Conservation (phyloP, 1,140 invertebrate genomes). For the Lucilia cuprina region DNA sequence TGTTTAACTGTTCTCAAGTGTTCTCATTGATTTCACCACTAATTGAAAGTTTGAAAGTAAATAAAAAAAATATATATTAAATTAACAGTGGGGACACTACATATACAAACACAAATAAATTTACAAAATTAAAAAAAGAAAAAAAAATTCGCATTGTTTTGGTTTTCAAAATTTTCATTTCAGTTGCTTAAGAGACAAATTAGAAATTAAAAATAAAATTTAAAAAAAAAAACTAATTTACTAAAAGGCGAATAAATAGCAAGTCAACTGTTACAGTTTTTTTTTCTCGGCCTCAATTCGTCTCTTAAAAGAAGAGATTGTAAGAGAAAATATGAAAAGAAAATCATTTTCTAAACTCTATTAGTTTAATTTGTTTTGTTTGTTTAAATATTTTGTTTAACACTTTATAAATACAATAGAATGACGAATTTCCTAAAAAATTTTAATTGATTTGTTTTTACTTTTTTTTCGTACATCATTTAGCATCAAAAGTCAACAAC, state of each 20-base stretch:
- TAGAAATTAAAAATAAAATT: neutral
- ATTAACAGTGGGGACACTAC: neutral
- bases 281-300: neutral
- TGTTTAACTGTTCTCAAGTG: neutral
- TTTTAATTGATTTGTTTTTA: neutral
- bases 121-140: neutral
- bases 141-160: neutral
- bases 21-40: neutral
- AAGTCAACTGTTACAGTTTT: neutral
- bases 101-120: neutral
- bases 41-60: neutral
- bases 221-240: neutral
- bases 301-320: neutral
- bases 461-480: neutral
- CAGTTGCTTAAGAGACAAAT: neutral
- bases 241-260: neutral
- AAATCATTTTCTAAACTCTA: neutral
- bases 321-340: neutral
- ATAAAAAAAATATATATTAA: neutral
- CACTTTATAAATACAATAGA: constrained; percentile 34
- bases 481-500: constrained; percentile 5
- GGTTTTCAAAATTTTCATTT: neutral
- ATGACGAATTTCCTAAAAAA: constrained; percentile 4
- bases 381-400: constrained; percentile 22
- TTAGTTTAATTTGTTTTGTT: neutral